Conservation (phyloP, 2,113 vertebrate species). For the Formicarius rufipectus region DNA sequence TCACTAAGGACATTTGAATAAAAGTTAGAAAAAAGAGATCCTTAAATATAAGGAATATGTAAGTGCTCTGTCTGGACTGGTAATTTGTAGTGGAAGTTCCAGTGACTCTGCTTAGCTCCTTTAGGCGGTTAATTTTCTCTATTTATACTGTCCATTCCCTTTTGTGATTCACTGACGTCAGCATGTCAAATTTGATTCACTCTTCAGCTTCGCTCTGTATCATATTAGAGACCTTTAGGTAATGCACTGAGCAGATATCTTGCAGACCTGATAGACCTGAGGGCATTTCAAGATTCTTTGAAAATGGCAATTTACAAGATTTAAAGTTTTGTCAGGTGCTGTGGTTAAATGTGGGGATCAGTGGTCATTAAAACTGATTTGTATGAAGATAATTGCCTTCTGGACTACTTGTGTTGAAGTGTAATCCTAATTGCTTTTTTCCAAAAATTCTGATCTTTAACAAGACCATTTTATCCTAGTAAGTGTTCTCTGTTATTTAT, state of each 20-base stretch:
- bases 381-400: not conserved
- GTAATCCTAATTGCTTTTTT: not conserved
- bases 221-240: slow-evolving; percentile 55
- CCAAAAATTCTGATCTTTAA: not conserved
- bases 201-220: slow-evolving; percentile 34
- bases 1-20: not conserved
- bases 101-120: slow-evolving; percentile 62
- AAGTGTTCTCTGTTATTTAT: not conserved
- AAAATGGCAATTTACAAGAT: slow-evolving; percentile 6
- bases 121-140: slow-evolving; percentile 65
- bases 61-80: slow-evolving; percentile 57
- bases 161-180: slow-evolving; percentile 51
- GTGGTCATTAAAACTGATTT: not conserved
- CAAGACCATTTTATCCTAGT: not conserved
- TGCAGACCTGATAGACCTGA: not conserved
- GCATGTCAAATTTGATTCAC: slow-evolving; percentile 59
- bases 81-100: slow-evolving; percentile 51
- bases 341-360: slow-evolving; percentile 6
- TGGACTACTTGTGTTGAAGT: not conserved
- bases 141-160: slow-evolving; percentile 44
- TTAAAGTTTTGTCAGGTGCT: not conserved
- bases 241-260: slow-evolving; percentile 5
- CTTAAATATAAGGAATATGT: not conserved
- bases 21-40: not conserved
- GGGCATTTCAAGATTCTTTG: slow-evolving; percentile 22